Conservation (phyloP, 2,113 vertebrate species). For the Macrotus californicus region DNA sequence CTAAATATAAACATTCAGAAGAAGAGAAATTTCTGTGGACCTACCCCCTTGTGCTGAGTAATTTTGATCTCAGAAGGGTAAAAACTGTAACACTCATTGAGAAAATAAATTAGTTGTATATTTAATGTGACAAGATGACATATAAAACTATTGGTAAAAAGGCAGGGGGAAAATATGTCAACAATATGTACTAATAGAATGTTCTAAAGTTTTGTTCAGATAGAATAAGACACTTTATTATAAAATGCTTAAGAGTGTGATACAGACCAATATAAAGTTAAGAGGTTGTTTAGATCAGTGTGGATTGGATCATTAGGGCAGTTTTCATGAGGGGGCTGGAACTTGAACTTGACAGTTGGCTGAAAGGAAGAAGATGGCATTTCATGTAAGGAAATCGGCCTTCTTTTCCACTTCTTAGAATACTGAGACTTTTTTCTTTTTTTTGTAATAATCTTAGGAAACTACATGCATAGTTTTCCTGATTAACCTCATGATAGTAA, state of each 20-base stretch:
- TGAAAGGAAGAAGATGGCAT: background rate
- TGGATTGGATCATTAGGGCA: background rate
- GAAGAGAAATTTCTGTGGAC: background rate
- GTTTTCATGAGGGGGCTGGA: background rate
- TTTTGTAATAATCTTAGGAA: background rate
- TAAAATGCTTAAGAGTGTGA: background rate
- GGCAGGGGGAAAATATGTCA: background rate
- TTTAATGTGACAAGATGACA: background rate
- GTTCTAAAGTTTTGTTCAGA: background rate
- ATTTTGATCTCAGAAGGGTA: background rate
- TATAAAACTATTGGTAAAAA: background rate
- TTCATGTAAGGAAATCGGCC: background rate
- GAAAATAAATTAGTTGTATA: background rate
- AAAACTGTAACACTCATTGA: background rate
- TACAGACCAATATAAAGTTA: background rate
- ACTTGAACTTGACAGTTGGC: background rate
- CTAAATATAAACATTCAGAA: background rate
- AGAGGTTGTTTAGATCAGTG: background rate
- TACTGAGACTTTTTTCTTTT: background rate
- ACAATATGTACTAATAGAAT: background rate
- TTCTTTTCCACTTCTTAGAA: background rate
- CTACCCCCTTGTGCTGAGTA: background rate
- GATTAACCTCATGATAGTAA: background rate
- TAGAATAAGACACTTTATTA: background rate
- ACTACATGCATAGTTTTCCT: background rate